Percentiles rank a stretch among this genome's conserved stretches.
phyloP scores from a whole-genome alignment of 2,113 vertebrate genomes.

The Zosterops lateralis region DNA sequence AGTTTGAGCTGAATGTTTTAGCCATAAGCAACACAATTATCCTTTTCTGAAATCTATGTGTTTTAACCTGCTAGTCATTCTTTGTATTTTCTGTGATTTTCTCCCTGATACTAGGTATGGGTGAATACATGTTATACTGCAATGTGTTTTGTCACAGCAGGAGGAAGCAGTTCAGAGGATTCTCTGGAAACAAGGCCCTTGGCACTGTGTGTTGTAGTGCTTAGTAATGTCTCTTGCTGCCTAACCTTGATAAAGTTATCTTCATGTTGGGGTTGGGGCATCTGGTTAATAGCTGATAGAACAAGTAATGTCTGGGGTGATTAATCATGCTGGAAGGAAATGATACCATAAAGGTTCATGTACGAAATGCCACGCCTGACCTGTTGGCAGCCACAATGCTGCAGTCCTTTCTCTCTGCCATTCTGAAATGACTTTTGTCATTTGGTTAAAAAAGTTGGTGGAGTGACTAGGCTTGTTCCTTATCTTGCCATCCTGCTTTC shows the following conservation, averaged over 20 bases:
- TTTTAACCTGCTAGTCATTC: background rate
- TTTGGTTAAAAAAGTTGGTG: background rate
- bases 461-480: background rate
- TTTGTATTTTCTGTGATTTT: background rate
- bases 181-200: background rate
- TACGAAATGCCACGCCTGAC: background rate
- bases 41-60: background rate
- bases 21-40: background rate
- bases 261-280: background rate
- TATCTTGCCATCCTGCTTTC: background rate
- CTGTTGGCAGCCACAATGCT: background rate
- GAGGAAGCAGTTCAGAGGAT: background rate
- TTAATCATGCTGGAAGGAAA: slow-evolving; percentile 39
- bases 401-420: background rate
- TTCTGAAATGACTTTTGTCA: background rate
- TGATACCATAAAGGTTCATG: slow-evolving; percentile 9
- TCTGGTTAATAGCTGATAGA: slow-evolving; percentile 52
- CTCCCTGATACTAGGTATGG: background rate
- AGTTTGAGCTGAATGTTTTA: background rate
- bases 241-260: slow-evolving; percentile 50
- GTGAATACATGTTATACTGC: background rate
- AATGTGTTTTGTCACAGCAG: background rate
- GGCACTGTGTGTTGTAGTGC: background rate
- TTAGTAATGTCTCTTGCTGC: slow-evolving; percentile 20
- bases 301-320: slow-evolving; percentile 1